phyloP scores from a whole-genome alignment of 2,113 vertebrate genomes.

The Eulemur macaco region DNA sequence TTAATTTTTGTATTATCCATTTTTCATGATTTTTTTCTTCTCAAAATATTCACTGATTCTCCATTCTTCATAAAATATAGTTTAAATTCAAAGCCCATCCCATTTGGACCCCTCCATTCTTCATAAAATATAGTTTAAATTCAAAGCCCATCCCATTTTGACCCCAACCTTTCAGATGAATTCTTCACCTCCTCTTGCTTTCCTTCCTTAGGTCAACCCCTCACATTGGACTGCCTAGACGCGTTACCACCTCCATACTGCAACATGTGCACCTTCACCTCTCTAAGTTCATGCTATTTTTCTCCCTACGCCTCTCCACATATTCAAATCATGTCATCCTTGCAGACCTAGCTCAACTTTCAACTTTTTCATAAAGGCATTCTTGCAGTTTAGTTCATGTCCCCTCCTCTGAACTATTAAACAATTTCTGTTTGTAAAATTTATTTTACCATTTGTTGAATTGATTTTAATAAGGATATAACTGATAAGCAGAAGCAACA shows the following conservation, averaged over 20 bases:
- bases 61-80: background rate
- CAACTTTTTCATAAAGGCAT: background rate
- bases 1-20: background rate
- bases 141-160: background rate
- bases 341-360: background rate
- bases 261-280: background rate
- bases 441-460: background rate
- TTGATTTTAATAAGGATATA: background rate
- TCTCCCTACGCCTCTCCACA: background rate
- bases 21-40: background rate
- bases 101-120: background rate
- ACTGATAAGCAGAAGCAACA: background rate
- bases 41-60: background rate
- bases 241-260: background rate
- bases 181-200: background rate
- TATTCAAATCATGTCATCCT: background rate
- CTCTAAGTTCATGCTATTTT: background rate
- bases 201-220: background rate
- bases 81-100: background rate
- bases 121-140: constrained; percentile 16
- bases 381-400: background rate
- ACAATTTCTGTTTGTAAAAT: background rate
- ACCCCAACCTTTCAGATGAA: background rate
- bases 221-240: background rate
- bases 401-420: background rate